Percentiles rank a stretch among this genome's conserved stretches.
phyloP scores from a whole-genome alignment of 2,113 vertebrate species.

The Chiloscyllium plagiosum region DNA sequence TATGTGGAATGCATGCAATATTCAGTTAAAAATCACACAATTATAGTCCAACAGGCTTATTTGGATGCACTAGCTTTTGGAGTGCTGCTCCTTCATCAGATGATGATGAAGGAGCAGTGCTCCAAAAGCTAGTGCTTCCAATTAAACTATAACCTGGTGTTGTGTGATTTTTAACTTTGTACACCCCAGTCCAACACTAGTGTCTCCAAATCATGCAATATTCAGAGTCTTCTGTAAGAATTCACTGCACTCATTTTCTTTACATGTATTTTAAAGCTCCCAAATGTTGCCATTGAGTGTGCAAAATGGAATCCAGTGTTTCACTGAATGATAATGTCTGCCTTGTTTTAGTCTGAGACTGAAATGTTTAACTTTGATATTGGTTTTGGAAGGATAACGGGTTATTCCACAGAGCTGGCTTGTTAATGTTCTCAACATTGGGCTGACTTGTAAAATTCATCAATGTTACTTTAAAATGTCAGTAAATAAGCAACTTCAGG shows the following conservation, averaged over 20 bases:
- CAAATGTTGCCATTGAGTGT: neutral
- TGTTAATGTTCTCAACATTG: slow-evolving; percentile 2
- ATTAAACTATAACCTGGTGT: no score
- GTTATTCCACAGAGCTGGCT: slow-evolving; percentile 16
- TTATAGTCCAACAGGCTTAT: no score
- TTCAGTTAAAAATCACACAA: no score
- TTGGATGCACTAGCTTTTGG: no score
- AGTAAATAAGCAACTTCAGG: slow-evolving; percentile 23
- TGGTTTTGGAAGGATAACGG: neutral
- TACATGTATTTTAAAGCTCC: neutral
- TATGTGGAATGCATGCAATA: neutral
- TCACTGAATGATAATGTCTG: neutral
- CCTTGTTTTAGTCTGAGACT: slow-evolving; percentile 23
- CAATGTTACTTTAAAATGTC: slow-evolving; percentile 9
- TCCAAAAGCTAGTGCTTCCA: no score
- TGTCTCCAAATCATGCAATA: neutral
- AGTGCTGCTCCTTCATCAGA: no score
- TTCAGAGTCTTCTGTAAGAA: neutral
- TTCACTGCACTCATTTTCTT: neutral
- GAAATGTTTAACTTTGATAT: slow-evolving; percentile 29
- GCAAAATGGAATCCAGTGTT: slow-evolving; percentile 21
- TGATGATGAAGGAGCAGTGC: no score
- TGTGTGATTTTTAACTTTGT: no score
- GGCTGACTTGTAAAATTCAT: slow-evolving; percentile 30
- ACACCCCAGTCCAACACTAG: no score